phyloP scores from a whole-genome alignment of 2,113 vertebrate genomes.

The Corythoichthys haematopterus region DNA sequence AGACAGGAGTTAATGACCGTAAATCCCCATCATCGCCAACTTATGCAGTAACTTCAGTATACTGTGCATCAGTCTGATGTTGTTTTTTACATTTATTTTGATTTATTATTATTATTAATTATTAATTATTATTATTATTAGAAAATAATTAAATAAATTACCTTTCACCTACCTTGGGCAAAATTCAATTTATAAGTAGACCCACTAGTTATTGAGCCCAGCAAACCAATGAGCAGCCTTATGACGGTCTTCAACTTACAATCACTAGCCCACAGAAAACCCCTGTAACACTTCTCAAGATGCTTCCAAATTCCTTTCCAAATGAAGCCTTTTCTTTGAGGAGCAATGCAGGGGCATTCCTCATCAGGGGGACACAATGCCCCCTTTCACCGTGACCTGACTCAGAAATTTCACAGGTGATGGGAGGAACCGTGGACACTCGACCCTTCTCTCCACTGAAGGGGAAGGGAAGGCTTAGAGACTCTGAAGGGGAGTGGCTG shows the following conservation, averaged over 20 bases:
- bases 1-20: neutral
- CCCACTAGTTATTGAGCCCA: neutral
- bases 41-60: too few relatives aligned
- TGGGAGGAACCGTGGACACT: conserved; percentile 82
- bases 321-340: conserved; percentile 90
- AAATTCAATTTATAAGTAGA: neutral
- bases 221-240: conserved; percentile 28
- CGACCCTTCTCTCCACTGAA: conserved; percentile 66
- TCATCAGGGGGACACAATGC: conserved; percentile 83
- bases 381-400: conserved; percentile 81
- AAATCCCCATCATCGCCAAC: neutral
- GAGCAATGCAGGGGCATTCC: conserved; percentile 83
- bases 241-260: conserved; percentile 59
- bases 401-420: conserved; percentile 97
- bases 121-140: neutral
- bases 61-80: too few relatives aligned
- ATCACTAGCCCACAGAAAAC: conserved; percentile 50
- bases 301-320: conserved; percentile 93
- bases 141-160: neutral
- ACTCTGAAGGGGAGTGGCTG: conserved; percentile 25
- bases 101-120: neutral
- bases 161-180: neutral
- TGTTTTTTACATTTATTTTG: too few relatives aligned
- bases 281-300: conserved; percentile 79
- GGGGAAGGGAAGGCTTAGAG: conserved; percentile 16